Evolutionary conservation across 2,797 vertebrate genomes (phyloP), one percentile per base, ranked within the genome.

Genomic region (Fringilla coelebs): DNA sequence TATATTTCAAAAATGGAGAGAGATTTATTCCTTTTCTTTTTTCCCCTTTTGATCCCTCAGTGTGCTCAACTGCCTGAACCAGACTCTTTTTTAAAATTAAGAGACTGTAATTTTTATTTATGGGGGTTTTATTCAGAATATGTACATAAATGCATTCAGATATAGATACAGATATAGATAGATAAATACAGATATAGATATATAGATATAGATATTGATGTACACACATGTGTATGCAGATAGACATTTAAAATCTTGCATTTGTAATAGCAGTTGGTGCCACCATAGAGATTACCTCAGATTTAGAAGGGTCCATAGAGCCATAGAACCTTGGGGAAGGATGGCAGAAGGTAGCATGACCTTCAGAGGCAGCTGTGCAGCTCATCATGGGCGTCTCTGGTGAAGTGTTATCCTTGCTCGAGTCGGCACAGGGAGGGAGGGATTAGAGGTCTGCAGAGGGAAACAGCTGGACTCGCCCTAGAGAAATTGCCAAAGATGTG

Each of bases 401-500:
- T 72, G 60, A 58, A 85, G 71, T 43, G 74, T 79, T 91, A 70
- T 90, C 19, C 52, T 60, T 66, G 70, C 28, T 62, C 86, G 52
- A 83, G n/a, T 34, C 26, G 6, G 81, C 54, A 25, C 32, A 14
- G 82, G 85, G 82, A 88, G 82, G 85, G 82, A 88, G 66, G 66
- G 79, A 92, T 86, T 78, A 78, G 68, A 92, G 62, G 38, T 43
- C 84, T 70, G 76, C 61, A 31, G 84, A 92, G 81, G 94, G 84
- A 80, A 92, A 85, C 38, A 65, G 62, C 84, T 87, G 55, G 84
- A 72, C 92, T 93, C 38, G 22, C 70, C 79, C 79, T 70, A 66
- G 51, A 89, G 66, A 78, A 92, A 52, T 48, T 88, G 76, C 89
- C 91, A 93, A 86, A 91, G 94, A 62, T 45, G 32, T 78, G 67